These are phyloP conservation scores for Burhinus bistriatus DNA, from an alignment of 2,113 vertebrate species.

Conservation along the genomic window DNA sequence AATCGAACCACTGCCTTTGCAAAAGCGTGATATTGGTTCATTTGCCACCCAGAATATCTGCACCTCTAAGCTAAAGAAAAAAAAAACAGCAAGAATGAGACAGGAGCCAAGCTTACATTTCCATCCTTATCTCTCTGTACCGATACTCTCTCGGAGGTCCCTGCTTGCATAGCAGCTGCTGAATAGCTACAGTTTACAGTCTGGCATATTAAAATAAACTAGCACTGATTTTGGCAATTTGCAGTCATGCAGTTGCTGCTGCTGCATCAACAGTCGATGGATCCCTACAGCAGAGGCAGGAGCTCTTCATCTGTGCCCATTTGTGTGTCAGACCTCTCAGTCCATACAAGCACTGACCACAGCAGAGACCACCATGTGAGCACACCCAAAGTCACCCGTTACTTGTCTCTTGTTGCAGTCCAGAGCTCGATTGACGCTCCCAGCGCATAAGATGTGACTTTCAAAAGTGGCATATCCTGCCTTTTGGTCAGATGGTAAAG, in stretches of 20 bases:
- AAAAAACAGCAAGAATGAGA: background rate
- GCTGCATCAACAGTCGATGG: background rate
- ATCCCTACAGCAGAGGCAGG: background rate
- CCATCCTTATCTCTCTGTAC: constrained; percentile 12
- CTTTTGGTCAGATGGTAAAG: background rate
- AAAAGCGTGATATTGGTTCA: background rate
- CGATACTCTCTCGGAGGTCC: background rate
- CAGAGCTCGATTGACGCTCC: background rate
- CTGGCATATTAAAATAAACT: constrained; percentile 55
- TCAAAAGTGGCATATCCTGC: background rate
- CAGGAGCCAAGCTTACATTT: background rate
- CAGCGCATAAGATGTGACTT: background rate
- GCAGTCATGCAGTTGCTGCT: background rate
- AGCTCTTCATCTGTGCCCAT: background rate
- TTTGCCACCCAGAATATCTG: background rate
- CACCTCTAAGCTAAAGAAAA: background rate
- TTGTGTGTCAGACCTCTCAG: background rate
- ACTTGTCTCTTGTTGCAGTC: background rate
- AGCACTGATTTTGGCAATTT: constrained; percentile 25
- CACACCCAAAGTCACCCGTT: background rate
- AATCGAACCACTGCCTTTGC: background rate
- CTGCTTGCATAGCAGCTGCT: constrained; percentile 39
- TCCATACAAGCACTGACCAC: background rate
- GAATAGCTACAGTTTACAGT: constrained; percentile 41
- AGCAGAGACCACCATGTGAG: background rate